Evolutionary conservation across 2,113 vertebrate species (phyloP).

Genomic region (Caranx ignobilis): DNA sequence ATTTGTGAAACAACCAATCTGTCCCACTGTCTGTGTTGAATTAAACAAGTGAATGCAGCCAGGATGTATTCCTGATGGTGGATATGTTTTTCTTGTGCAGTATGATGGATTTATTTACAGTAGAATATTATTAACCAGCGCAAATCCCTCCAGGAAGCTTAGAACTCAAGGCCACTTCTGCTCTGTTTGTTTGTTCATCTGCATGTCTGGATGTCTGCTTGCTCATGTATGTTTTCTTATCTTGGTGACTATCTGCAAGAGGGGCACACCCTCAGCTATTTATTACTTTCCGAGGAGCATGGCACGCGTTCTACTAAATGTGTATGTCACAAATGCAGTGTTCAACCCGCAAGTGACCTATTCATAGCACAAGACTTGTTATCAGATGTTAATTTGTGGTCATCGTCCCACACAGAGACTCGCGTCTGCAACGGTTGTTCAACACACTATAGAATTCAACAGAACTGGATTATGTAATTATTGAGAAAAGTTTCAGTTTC

Average conservation of each 20-base stretch:
- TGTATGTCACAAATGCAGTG: background rate
- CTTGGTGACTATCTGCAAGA: slow-evolving; percentile 45
- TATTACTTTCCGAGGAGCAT: slow-evolving; percentile 43
- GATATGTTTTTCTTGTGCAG: background rate
- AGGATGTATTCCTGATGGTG: background rate
- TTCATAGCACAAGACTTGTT: background rate
- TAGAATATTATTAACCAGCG: background rate
- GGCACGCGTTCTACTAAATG: background rate
- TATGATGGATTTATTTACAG: background rate
- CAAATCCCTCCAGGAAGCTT: slow-evolving; percentile 5
- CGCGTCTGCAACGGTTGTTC: background rate
- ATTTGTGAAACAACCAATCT: slow-evolving; percentile 18
- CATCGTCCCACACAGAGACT: background rate
- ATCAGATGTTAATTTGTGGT: background rate
- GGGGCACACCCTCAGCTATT: slow-evolving; percentile 61
- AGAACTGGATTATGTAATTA: background rate
- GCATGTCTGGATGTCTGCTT: slow-evolving; percentile 31
- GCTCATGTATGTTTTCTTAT: slow-evolving; percentile 60
- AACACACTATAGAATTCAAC: background rate
- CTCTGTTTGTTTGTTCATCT: slow-evolving; percentile 46
- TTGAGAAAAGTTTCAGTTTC: slow-evolving; percentile 5
- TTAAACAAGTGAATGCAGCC: background rate
- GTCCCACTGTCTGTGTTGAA: slow-evolving; percentile 17
- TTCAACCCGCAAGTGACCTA: background rate
- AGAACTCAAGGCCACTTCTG: slow-evolving; percentile 8